Evolutionary conservation across 2,113 vertebrate genomes (phyloP).

Genomic region (Oryzias melastigma): DNA sequence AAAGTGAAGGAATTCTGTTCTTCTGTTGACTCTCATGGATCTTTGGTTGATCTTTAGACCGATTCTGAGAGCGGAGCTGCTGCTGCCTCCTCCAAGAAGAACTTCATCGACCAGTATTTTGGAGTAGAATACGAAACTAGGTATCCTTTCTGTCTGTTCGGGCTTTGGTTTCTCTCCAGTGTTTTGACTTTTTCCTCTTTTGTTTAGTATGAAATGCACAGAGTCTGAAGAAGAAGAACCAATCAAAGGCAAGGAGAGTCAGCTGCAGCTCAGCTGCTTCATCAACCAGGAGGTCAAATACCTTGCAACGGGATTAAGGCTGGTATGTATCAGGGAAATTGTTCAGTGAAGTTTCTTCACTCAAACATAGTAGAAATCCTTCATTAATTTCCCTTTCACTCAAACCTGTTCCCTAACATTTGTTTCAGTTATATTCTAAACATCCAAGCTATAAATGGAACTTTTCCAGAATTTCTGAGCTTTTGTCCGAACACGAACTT

Average conservation of each 20-base stretch:
- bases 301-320: conserved; percentile 91
- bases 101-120: conserved; percentile 98
- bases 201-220: conserved; percentile 95
- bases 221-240: conserved; percentile 95
- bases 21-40: not conserved
- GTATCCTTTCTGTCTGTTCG: conserved; percentile 83
- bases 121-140: conserved; percentile 94
- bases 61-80: conserved; percentile 68
- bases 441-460: no score
- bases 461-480: no score
- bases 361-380: no score
- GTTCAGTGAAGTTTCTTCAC: no score
- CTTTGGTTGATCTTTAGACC: conserved; percentile 52
- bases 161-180: no score
- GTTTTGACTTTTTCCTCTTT: not conserved
- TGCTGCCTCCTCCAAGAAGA: conserved; percentile 88
- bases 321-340: conserved; percentile 79
- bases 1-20: not conserved
- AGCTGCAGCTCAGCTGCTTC: conserved; percentile 97
- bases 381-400: no score
- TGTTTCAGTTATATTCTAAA: no score
- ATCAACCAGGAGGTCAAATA: conserved; percentile 99
- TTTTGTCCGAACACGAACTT: no score
- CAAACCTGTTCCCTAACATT: no score
- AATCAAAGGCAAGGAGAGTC: conserved; percentile 93